phyloP scores from a whole-genome alignment of 2,888 invertebrate species.

The Argyra leucocephala region DNA sequence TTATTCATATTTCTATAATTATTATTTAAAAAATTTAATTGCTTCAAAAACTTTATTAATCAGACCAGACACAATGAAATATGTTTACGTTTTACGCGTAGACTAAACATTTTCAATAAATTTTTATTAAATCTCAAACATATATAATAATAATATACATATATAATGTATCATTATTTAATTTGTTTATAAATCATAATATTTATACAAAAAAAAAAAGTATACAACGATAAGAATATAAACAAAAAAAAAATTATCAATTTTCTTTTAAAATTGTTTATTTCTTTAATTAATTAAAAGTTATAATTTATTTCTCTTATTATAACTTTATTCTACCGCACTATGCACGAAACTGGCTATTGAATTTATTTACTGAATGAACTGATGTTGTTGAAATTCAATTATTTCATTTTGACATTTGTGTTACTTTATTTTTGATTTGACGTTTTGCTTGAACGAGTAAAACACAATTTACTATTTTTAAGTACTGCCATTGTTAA shows the following conservation, averaged over 20 bases:
- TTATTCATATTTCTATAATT: too few relatives aligned
- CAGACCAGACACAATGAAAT: not conserved
- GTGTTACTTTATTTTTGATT: not conserved
- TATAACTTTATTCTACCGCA: not conserved
- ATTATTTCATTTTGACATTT: not conserved
- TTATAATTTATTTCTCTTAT: not conserved
- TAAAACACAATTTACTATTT: not conserved
- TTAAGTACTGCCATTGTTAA: not conserved
- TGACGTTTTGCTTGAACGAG: not conserved
- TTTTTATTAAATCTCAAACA: not conserved
- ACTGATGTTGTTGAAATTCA: not conserved
- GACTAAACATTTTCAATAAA: not conserved
- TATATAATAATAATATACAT: too few relatives aligned
- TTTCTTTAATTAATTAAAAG: not conserved
- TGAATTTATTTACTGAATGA: conserved; percentile 1
- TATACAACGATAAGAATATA: too few relatives aligned
- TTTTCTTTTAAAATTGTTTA: not conserved
- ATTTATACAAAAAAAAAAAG: too few relatives aligned
- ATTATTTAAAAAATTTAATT: too few relatives aligned
- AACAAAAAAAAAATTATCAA: too few relatives aligned
- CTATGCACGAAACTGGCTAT: not conserved
- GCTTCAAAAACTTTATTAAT: too few relatives aligned
- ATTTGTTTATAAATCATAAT: too few relatives aligned
- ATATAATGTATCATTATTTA: too few relatives aligned
- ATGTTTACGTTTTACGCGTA: not conserved